Percentiles rank a stretch among this genome's conserved stretches.
phyloP scores from a whole-genome alignment of 2,888 invertebrate species.

The Hydriomena furcata region DNA sequence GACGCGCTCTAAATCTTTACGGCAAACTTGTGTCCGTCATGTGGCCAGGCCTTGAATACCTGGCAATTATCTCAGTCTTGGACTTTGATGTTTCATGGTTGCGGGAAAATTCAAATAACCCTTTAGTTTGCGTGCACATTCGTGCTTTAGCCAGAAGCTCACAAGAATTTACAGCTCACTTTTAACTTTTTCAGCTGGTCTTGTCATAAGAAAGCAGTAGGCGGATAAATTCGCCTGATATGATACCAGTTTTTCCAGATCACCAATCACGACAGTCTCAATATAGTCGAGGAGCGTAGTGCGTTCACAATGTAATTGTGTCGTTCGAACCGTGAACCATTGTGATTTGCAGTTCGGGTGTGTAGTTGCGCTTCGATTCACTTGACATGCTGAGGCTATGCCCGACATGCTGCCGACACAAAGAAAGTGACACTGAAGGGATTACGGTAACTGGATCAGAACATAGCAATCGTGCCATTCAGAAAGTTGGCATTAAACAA shows the following conservation, averaged over 20 bases:
- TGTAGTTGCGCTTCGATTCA: slow-evolving; percentile 40
- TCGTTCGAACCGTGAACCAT: slow-evolving; percentile 40
- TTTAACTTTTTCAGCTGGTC: too few species aligned
- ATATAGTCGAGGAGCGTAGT: not conserved
- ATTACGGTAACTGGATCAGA: slow-evolving; percentile 10
- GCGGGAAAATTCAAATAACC: too few species aligned
- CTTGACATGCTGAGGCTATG: slow-evolving; percentile 37
- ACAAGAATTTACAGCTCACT: too few species aligned
- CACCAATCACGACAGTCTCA: too few species aligned
- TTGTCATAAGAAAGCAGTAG: too few species aligned
- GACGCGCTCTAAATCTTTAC: too few species aligned
- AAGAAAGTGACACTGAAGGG: slow-evolving; percentile 37
- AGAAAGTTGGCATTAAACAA: too few species aligned
- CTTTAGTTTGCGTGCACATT: too few species aligned
- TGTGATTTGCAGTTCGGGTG: slow-evolving; percentile 40
- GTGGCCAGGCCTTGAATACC: too few species aligned
- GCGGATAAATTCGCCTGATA: too few species aligned
- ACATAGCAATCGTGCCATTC: slow-evolving; percentile 6
- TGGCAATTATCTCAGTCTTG: not conserved
- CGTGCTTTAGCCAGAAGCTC: too few species aligned
- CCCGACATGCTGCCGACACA: slow-evolving; percentile 9
- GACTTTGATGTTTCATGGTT: not conserved
- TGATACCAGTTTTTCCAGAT: not conserved
- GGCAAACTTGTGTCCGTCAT: too few species aligned
- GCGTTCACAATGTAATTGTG: slow-evolving; percentile 17